A percentile compares a stretch with the other conserved stretches of the same genome.
Evolutionary conservation across 1,140 invertebrate species (phyloP).

Genomic region (Solenopsis invicta): DNA sequence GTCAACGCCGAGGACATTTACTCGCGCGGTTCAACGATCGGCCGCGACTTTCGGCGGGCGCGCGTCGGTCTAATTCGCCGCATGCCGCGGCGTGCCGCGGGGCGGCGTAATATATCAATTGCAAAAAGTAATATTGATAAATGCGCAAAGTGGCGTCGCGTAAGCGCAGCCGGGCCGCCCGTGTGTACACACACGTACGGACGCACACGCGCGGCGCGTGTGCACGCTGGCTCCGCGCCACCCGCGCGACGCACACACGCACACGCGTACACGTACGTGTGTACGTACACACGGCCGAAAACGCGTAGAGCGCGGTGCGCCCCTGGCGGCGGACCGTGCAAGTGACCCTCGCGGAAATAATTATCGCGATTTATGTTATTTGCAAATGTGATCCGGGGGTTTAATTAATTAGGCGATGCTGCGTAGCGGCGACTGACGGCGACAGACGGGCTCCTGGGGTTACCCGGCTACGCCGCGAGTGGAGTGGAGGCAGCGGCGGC

Average conservation of each 20-base stretch:
- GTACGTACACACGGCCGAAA: constrained; percentile 37
- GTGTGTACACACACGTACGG: constrained; percentile 10
- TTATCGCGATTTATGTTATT: constrained; percentile 85
- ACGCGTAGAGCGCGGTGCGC: constrained; percentile 73
- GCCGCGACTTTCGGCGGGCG: constrained; percentile 13
- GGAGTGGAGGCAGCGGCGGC: constrained; percentile 66
- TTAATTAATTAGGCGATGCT: constrained; percentile 81
- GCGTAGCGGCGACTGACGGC: constrained; percentile 74
- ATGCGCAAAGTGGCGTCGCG: constrained; percentile 77
- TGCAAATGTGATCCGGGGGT: constrained; percentile 78
- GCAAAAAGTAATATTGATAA: constrained; percentile 77
- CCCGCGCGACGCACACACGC: too few species aligned
- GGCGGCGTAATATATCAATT: constrained; percentile 66
- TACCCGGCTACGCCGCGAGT: constrained; percentile 59
- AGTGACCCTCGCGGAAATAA: constrained; percentile 83
- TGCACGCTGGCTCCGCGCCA: not conserved
- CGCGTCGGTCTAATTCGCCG: constrained; percentile 11
- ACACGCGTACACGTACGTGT: not conserved
- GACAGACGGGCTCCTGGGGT: constrained; percentile 63
- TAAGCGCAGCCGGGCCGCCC: constrained; percentile 63
- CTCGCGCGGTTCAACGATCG: constrained; percentile 29
- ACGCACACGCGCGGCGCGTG: too few species aligned
- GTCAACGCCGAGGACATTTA: not conserved
- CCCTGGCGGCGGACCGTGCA: constrained; percentile 78
- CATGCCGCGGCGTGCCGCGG: not conserved